These are phyloP conservation scores for Penelope pileata DNA, from an alignment of 2,113 vertebrate species.

Conservation along the genomic window DNA sequence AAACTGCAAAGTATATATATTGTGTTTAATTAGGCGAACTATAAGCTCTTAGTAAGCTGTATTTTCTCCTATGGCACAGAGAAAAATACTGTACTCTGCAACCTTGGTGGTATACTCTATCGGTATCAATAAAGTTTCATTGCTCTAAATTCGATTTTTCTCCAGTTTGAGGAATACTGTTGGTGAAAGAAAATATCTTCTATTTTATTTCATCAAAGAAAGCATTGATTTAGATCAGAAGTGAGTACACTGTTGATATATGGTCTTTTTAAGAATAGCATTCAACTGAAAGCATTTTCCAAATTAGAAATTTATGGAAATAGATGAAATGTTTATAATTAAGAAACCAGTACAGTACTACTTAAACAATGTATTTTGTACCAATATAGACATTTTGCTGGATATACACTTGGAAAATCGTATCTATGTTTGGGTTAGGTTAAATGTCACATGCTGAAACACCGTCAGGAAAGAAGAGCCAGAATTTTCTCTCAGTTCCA, in stretches of 20 bases:
- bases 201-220: constrained; percentile 9
- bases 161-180: not conserved
- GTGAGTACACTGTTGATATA: not conserved
- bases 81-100: not conserved
- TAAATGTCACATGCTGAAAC: not conserved
- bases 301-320: not conserved
- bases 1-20: not conserved
- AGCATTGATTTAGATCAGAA: constrained; percentile 8
- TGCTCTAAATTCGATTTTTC: constrained; percentile 10
- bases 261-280: not conserved
- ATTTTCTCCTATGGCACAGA: not conserved
- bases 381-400: not conserved
- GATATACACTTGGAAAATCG: not conserved
- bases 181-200: not conserved
- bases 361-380: not conserved
- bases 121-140: not conserved
- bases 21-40: not conserved
- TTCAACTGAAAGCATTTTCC: not conserved
- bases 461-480: not conserved
- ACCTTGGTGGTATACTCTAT: not conserved
- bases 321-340: not conserved
- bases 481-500: not conserved
- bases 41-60: not conserved
- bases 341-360: not conserved
- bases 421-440: not conserved